phyloP scores from a whole-genome alignment of 2,113 vertebrate genomes.

The Gopherus flavomarginatus region DNA sequence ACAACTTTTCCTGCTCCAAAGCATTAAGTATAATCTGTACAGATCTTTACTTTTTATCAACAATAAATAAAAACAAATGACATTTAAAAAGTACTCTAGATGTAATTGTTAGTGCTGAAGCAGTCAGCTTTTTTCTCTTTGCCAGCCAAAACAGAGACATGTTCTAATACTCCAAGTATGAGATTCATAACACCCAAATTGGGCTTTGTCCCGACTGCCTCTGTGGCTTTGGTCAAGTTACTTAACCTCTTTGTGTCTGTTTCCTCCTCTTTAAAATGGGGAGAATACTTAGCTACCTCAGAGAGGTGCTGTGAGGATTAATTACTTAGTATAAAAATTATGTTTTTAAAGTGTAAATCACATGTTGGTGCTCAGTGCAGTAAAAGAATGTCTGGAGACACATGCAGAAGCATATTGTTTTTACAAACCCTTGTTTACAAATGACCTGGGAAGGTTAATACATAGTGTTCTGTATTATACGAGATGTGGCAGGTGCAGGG shows the following conservation, averaged over 20 bases:
- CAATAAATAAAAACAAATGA: neutral
- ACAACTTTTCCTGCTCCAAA: neutral
- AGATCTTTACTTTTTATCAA: neutral
- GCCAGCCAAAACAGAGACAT: neutral
- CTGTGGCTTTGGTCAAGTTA: slow-evolving; percentile 48
- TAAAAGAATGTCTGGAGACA: slow-evolving; percentile 30
- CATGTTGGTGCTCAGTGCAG: neutral
- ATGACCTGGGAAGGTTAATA: neutral
- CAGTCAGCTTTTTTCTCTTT: neutral
- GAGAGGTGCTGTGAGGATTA: slow-evolving; percentile 44
- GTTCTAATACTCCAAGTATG: neutral
- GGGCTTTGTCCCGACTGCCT: slow-evolving; percentile 45
- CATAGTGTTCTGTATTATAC: neutral
- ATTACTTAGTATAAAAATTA: slow-evolving; percentile 26
- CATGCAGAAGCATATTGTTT: neutral
- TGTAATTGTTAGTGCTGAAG: neutral
- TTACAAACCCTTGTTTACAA: neutral
- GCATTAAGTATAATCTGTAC: neutral
- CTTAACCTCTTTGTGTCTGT: slow-evolving; percentile 35
- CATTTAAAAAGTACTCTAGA: neutral
- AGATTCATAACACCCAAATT: neutral
- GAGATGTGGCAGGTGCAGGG: neutral
- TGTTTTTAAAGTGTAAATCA: slow-evolving; percentile 5
- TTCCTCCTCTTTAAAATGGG: slow-evolving; percentile 43
- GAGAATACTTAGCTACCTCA: slow-evolving; percentile 43